Conservation (phyloP, 2,888 invertebrate genomes). For the Drosophila nr. perissopoda region DNA sequence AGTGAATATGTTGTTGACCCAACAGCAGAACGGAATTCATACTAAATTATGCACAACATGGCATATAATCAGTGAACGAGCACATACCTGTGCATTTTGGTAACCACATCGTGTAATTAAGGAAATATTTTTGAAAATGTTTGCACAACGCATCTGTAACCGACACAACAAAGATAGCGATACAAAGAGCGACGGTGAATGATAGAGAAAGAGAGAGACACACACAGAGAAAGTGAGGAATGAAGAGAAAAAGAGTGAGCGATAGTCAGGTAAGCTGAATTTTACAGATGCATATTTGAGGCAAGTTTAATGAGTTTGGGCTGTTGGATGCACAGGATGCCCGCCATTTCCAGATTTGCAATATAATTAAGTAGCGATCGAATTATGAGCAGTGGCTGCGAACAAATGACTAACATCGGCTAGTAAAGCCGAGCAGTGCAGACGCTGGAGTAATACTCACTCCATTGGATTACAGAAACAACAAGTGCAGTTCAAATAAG, state of each 20-base stretch:
- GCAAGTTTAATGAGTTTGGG: conserved; percentile 33
- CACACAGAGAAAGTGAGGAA: conserved; percentile 15
- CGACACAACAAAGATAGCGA: not conserved
- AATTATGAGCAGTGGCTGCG: conserved; percentile 35
- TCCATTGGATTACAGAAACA: conserved; percentile 38
- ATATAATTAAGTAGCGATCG: conserved; percentile 60
- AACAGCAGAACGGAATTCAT: conserved; percentile 29
- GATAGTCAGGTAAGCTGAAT: conserved; percentile 1
- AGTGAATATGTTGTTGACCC: conserved; percentile 12
- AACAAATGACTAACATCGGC: conserved; percentile 35
- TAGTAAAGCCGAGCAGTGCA: conserved; percentile 40
- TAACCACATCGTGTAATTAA: conserved; percentile 59
- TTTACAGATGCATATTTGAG: conserved; percentile 33
- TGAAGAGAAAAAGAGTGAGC: not conserved
- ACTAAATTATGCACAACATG: conserved; percentile 46
- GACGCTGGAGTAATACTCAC: conserved; percentile 3
- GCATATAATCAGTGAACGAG: conserved; percentile 48
- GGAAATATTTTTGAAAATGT: conserved; percentile 55
- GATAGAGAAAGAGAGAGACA: not conserved
- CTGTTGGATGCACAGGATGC: conserved; percentile 11
- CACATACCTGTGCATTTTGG: conserved; percentile 40
- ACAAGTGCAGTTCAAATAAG: not conserved
- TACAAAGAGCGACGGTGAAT: not conserved
- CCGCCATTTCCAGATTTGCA: conserved; percentile 40
- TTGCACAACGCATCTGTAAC: conserved; percentile 8